These are phyloP conservation scores for Caenorhabditis sp. DNA, from an alignment of 2,888 invertebrate genomes.

Conservation along the genomic window DNA sequence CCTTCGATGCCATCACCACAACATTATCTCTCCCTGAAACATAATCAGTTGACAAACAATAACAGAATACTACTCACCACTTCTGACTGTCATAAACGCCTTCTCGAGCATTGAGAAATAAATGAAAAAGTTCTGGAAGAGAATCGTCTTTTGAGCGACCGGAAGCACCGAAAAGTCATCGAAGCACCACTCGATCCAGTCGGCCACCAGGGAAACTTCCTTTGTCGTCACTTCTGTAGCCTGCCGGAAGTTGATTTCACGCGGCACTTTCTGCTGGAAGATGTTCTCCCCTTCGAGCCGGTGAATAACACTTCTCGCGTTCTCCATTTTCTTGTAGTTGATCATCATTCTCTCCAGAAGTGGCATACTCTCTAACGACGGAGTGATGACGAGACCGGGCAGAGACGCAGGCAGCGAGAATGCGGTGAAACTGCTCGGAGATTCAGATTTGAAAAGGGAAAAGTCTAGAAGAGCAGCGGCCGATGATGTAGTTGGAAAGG, in stretches of 20 bases:
- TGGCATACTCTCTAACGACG: constrained; percentile 40
- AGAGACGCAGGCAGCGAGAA: too few relatives aligned
- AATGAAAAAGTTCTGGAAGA: constrained; percentile 38
- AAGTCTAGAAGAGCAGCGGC: constrained; percentile 17
- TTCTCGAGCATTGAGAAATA: constrained; percentile 33
- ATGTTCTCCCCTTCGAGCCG: constrained; percentile 38
- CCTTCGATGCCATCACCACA: constrained; percentile 50
- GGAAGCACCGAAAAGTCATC: constrained; percentile 29
- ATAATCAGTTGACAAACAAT: not conserved
- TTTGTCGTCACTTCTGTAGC: constrained; percentile 15
- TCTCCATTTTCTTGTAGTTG: constrained; percentile 45
- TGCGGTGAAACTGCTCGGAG: not conserved
- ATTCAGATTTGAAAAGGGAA: constrained; percentile 11
- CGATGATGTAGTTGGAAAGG: too few relatives aligned
- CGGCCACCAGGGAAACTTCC: constrained; percentile 48
- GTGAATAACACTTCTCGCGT: constrained; percentile 34
- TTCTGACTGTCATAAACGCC: constrained; percentile 34
- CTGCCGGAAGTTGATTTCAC: constrained; percentile 23
- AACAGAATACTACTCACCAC: constrained; percentile 17
- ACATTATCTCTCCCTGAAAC: constrained; percentile 19
- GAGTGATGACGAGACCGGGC: constrained; percentile 6
- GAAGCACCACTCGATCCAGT: constrained; percentile 42
- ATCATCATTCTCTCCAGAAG: constrained; percentile 37
- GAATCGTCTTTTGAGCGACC: constrained; percentile 29
- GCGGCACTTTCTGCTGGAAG: constrained; percentile 40